These are phyloP conservation scores for Sorex maritimensis DNA, from an alignment of 2,797 vertebrate genomes.

Conservation along the genomic window DNA sequence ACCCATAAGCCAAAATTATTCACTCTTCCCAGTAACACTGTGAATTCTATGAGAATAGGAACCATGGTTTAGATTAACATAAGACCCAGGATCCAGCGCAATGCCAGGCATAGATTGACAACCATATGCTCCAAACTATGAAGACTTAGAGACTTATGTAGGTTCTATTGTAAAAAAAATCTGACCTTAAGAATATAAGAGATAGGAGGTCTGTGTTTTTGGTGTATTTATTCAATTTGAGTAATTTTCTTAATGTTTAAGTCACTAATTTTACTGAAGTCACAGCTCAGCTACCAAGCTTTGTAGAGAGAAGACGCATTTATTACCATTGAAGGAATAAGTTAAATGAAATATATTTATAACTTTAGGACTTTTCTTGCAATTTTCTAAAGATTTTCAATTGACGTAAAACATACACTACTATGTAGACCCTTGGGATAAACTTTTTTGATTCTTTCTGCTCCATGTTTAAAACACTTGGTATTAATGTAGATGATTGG, in stretches of 20 bases:
- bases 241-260: background rate
- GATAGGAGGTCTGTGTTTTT: background rate
- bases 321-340: background rate
- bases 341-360: background rate
- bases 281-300: background rate
- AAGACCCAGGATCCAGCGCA: background rate
- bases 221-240: background rate
- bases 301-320: background rate
- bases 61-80: background rate
- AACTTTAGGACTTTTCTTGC: background rate
- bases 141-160: background rate
- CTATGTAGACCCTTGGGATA: background rate
- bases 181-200: background rate
- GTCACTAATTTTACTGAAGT: background rate
- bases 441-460: background rate
- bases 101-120: background rate
- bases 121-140: background rate
- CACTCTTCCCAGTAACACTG: background rate
- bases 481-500: background rate
- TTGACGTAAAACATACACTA: no score
- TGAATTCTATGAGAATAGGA: background rate
- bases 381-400: slow-evolving; percentile 13
- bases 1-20: no score
- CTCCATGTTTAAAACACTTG: no score
- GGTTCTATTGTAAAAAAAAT: background rate